These are phyloP conservation scores for Siniperca scherzeri DNA, from an alignment of 2,797 vertebrate species.

Conservation along the genomic window DNA sequence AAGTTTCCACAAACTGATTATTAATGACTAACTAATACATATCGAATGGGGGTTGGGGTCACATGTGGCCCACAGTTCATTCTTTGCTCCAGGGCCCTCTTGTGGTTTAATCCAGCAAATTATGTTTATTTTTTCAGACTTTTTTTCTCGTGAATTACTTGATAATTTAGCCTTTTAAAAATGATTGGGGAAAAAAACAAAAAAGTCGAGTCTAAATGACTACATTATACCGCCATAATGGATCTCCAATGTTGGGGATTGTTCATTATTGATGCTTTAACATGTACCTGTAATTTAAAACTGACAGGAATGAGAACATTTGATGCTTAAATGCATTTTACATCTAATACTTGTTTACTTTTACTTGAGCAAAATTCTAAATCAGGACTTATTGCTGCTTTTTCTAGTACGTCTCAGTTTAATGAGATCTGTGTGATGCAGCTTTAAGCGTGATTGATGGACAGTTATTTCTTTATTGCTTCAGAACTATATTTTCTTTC, in stretches of 20 bases:
- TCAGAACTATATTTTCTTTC: constrained; percentile 27
- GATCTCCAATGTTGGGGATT: background rate
- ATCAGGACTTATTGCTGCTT: constrained; percentile 15
- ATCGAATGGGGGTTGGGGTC: background rate
- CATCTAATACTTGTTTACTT: background rate
- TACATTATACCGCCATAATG: background rate
- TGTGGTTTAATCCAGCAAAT: background rate
- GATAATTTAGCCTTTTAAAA: background rate
- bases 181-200: too few relatives aligned
- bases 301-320: constrained; percentile 15
- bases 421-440: constrained; percentile 51
- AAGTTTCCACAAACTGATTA: background rate
- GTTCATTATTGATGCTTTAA: background rate
- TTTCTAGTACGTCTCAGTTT: constrained; percentile 28
- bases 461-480: constrained; percentile 54
- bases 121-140: background rate
- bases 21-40: background rate
- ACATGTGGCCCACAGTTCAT: background rate
- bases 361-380: constrained; percentile 16
- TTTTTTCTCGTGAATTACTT: background rate
- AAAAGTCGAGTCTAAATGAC: background rate
- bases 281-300: constrained; percentile 14
- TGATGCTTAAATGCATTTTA: constrained; percentile 42
- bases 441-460: constrained; percentile 66
- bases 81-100: background rate